Evolutionary conservation across 2,888 invertebrate species (phyloP).

Genomic region (Mayetiola destructor): DNA sequence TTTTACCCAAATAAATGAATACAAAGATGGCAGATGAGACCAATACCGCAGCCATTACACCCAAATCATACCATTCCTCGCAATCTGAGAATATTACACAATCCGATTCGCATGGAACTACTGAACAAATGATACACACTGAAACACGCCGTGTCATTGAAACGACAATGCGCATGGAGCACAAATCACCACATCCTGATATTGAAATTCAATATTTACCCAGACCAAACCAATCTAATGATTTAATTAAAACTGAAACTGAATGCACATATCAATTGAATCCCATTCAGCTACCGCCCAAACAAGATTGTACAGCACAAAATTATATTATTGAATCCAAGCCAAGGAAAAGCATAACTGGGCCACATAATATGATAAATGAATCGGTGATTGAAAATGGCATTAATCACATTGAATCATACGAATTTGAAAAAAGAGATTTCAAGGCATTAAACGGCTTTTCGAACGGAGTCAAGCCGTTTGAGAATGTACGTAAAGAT

Average conservation of each 20-base stretch:
- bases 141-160: conserved; percentile 37
- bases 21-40: not conserved
- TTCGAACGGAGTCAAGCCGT: too few species aligned
- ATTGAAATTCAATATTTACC: conserved; percentile 33
- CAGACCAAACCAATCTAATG: conserved; percentile 42
- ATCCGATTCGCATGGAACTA: conserved; percentile 32
- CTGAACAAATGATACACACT: conserved; percentile 34
- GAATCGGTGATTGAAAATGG: too few species aligned
- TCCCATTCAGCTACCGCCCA: conserved; percentile 21
- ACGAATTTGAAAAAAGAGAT: too few species aligned
- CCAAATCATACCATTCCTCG: conserved; percentile 26
- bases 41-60: not conserved
- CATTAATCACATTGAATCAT: too few species aligned
- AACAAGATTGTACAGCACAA: not conserved
- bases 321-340: not conserved
- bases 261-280: conserved; percentile 41
- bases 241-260: conserved; percentile 53
- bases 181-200: conserved; percentile 31
- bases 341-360: too few species aligned
- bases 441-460: too few species aligned
- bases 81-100: conserved; percentile 28
- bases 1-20: not conserved
- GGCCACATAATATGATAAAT: too few species aligned
- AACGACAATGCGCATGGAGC: conserved; percentile 37
- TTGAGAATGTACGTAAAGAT: too few species aligned